Evolutionary conservation across 2,797 vertebrate genomes (phyloP), one percentile per base, ranked within the genome.

Genomic region (Parambassis ranga): DNA sequence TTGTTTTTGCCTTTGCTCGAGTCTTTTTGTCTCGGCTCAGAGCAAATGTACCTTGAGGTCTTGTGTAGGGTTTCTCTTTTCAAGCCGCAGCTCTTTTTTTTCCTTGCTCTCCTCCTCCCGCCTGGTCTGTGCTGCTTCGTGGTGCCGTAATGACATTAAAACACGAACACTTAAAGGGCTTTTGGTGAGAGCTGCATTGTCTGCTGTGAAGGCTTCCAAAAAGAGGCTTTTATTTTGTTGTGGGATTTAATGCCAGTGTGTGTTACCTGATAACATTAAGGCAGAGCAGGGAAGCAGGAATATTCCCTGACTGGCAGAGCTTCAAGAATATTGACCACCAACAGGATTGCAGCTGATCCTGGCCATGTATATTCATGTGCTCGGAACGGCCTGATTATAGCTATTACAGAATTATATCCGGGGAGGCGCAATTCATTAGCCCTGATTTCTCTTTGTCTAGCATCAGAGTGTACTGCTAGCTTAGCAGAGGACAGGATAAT

Each of bases 201-300:
- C 77, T 89, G 58, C 82, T 68, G 75, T 79, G 85, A 89, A 92
- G 88, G 88, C 90, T 93, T 92, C 90, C 88, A 90, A 81, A 92
- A 91, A 89, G 86, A 86, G 82, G 84, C 88, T 90, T 92, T 92
- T 91, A 91, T 92, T 90, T 87, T 77, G 87, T 83, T 43, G 88
- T 85, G 89, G 88, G 92, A 91, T 92, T 92, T 92, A 92, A 93
- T 88, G 88, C 90, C 89, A 89, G 92, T 92, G 91, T 93, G 92
- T 89, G 91, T 92, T 91, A 92, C 91, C 91, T 91, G 93, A 94
- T 93, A 94, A 94, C 91, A 90, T 91, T 92, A 92, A 91, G 84
- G 85, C 84, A 82, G 78, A 79, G 84, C 77, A 55, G 71, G 67
- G 79, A 82, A 77, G 81, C 83, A 69, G 77, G 82, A 86, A 88